phyloP scores from a whole-genome alignment of 1,140 invertebrate genomes.

The Drosophila pseudoobscura region DNA sequence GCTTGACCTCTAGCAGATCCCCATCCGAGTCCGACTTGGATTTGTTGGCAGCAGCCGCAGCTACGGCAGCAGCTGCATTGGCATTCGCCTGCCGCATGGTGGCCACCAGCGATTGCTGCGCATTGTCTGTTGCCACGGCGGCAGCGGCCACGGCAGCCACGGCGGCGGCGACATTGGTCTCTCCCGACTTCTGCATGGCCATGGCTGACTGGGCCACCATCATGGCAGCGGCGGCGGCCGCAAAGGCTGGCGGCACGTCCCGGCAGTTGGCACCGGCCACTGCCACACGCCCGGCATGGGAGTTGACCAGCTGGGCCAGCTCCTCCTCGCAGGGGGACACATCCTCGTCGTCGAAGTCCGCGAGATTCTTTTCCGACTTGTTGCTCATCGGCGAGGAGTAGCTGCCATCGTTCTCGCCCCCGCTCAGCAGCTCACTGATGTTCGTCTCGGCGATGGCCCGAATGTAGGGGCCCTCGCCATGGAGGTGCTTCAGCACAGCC shows the following conservation, averaged over 20 bases:
- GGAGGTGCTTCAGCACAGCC: conserved; percentile 73
- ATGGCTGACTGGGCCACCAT: conserved; percentile 79
- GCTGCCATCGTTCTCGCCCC: conserved; percentile 88
- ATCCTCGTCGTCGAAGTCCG: conserved; percentile 96
- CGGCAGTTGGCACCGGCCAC: conserved; percentile 49
- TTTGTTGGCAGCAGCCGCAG: conserved; percentile 57
- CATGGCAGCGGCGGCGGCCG: conserved; percentile 75
- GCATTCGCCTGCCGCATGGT: conserved; percentile 67
- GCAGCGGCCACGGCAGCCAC: conserved; percentile 72
- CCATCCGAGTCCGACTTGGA: conserved; percentile 64
- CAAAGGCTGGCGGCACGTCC: conserved; percentile 73
- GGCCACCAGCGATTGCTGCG: conserved; percentile 68
- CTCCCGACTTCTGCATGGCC: conserved; percentile 74
- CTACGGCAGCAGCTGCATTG: conserved; percentile 61
- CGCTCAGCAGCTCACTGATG: conserved; percentile 87
- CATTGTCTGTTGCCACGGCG: conserved; percentile 69
- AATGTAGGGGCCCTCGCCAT: conserved; percentile 80
- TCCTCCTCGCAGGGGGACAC: conserved; percentile 95
- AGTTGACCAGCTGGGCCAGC: conserved; percentile 84
- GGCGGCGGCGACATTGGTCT: conserved; percentile 66
- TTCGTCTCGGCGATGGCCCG: conserved; percentile 83
- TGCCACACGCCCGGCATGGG: conserved; percentile 49
- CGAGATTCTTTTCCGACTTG: conserved; percentile 97
- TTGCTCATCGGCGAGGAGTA: conserved; percentile 95
- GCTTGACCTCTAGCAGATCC: conserved; percentile 47